These are phyloP conservation scores for Limnodromus scolopaceus DNA, from an alignment of 2,797 vertebrate species.

Conservation along the genomic window DNA sequence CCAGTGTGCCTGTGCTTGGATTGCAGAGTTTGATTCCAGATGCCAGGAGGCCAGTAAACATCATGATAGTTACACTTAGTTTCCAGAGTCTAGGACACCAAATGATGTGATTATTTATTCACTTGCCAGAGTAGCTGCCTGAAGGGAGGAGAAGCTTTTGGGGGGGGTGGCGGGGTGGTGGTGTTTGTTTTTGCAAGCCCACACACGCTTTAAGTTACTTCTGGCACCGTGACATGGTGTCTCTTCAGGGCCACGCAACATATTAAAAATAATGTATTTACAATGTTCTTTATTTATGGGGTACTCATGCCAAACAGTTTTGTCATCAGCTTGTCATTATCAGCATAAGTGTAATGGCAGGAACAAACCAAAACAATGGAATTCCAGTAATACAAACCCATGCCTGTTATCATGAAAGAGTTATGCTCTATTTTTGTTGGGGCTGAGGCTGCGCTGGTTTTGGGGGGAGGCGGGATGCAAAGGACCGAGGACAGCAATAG, in stretches of 20 bases:
- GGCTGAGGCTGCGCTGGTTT: not conserved
- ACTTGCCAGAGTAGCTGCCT: slow-evolving; percentile 23
- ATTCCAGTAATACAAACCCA: not conserved
- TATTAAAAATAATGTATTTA: not conserved
- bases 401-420: not conserved
- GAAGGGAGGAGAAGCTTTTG: not conserved
- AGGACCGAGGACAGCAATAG: not conserved
- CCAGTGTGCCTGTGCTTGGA: slow-evolving; percentile 10
- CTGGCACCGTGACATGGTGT: not conserved
- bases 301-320: not conserved
- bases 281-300: not conserved
- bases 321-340: not conserved
- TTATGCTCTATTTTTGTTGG: not conserved
- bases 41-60: slow-evolving; percentile 37
- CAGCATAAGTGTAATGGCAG: not conserved
- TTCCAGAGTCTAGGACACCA: slow-evolving; percentile 34
- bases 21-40: slow-evolving; percentile 37
- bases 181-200: slow-evolving; percentile 15
- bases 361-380: not conserved
- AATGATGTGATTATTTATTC: slow-evolving; percentile 21
- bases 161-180: not conserved
- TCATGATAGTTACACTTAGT: slow-evolving; percentile 19
- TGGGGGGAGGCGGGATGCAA: not conserved
- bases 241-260: not conserved
- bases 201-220: slow-evolving; percentile 2